These are phyloP conservation scores for Akabosia matsudoensis DNA, from an alignment of 1,140 invertebrate species.

Conservation along the genomic window DNA sequence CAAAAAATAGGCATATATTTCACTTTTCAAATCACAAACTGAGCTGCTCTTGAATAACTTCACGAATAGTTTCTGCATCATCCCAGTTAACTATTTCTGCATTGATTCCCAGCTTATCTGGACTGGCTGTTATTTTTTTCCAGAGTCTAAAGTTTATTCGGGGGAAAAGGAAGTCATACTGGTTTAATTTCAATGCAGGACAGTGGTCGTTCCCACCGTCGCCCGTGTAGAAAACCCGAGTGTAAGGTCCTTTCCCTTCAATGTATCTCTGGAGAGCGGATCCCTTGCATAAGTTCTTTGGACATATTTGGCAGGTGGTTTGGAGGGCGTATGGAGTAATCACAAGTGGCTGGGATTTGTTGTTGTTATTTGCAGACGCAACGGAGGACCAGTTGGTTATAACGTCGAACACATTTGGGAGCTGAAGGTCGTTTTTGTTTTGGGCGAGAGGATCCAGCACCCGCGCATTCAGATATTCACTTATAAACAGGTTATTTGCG, in stretches of 20 bases:
- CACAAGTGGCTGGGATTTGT: neutral
- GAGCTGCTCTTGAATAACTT: neutral
- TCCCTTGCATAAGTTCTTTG: conserved; percentile 23
- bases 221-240: neutral
- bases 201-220: conserved; percentile 7
- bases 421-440: neutral
- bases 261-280: conserved; percentile 7
- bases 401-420: conserved; percentile 1
- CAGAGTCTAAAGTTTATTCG: neutral
- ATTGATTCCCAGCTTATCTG: neutral
- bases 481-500: conserved; percentile 11
- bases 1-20: neutral
- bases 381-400: conserved; percentile 15
- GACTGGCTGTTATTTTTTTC: neutral
- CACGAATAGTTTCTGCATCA: neutral
- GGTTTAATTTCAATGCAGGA: neutral
- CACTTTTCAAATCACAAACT: neutral
- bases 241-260: neutral
- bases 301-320: conserved; percentile 14
- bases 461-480: neutral
- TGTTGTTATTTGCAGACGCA: neutral
- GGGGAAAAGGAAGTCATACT: neutral
- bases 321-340: neutral
- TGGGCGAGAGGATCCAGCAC: neutral
- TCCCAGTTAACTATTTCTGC: conserved; percentile 5